Conservation (phyloP, 1,140 invertebrate genomes). For the Luehdorfia chinensis region DNA sequence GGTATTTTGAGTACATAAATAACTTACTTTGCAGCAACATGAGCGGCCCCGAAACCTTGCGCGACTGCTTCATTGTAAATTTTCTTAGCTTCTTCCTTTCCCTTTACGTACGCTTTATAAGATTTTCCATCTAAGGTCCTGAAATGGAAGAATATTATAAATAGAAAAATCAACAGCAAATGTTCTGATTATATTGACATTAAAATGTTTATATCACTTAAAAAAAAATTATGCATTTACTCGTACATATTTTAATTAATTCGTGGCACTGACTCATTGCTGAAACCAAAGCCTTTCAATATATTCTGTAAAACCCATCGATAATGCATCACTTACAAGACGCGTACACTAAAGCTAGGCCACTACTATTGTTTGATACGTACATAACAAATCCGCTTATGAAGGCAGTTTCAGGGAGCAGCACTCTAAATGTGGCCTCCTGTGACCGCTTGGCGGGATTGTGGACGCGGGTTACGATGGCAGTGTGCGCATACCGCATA, state of each 20-base stretch:
- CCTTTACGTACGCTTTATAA: slow-evolving; percentile 66
- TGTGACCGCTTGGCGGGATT: slow-evolving; percentile 78
- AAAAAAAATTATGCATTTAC: too few species aligned
- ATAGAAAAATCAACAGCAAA: slow-evolving; percentile 13
- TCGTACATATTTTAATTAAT: too few species aligned
- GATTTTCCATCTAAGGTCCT: slow-evolving; percentile 60
- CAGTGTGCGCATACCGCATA: slow-evolving; percentile 79
- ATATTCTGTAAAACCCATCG: too few species aligned
- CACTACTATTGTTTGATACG: too few species aligned
- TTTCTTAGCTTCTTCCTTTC: slow-evolving; percentile 79
- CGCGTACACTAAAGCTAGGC: too few species aligned
- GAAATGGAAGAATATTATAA: slow-evolving; percentile 21
- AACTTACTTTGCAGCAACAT: slow-evolving; percentile 74
- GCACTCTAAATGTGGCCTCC: slow-evolving; percentile 79
- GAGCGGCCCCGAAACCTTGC: slow-evolving; percentile 79
- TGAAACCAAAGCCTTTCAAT: too few species aligned
- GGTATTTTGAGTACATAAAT: too few species aligned
- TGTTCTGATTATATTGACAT: too few species aligned
- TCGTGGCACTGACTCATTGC: too few species aligned
- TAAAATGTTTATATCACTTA: too few species aligned
- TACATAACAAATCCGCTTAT: slow-evolving; percentile 82
- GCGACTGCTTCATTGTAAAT: slow-evolving; percentile 80
- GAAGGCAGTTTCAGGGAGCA: slow-evolving; percentile 82
- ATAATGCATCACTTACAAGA: too few species aligned
- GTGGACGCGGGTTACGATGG: slow-evolving; percentile 77